These are phyloP conservation scores for Gallinago solitaria DNA, from an alignment of 2,797 vertebrate species.

Conservation along the genomic window DNA sequence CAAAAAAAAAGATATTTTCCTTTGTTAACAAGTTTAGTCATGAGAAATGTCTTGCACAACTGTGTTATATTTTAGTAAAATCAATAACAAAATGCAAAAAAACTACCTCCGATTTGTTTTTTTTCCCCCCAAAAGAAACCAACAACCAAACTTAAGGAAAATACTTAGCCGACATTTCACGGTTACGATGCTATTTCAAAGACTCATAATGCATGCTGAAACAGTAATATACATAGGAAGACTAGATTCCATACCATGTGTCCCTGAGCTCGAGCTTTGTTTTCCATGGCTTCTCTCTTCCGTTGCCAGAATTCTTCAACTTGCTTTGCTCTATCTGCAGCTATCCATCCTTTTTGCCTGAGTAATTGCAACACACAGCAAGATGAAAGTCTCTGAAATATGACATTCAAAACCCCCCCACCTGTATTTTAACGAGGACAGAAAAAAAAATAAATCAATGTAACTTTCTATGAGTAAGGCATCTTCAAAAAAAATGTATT, in stretches of 20 bases:
- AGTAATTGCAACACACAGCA: slow-evolving; percentile 53
- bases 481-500: background rate
- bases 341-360: slow-evolving; percentile 85
- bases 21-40: background rate
- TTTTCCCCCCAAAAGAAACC: background rate
- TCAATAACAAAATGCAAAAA: background rate
- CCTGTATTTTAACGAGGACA: background rate
- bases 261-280: slow-evolving; percentile 96
- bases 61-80: background rate
- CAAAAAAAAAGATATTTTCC: background rate
- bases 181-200: background rate
- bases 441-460: background rate
- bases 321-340: slow-evolving; percentile 85
- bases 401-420: background rate
- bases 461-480: background rate
- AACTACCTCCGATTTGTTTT: background rate
- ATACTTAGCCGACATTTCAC: background rate
- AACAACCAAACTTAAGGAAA: background rate
- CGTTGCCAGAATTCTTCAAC: slow-evolving; percentile 96
- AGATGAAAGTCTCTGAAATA: slow-evolving; percentile 37
- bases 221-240: background rate
- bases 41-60: background rate
- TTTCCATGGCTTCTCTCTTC: slow-evolving; percentile 93
- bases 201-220: background rate
- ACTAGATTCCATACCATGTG: slow-evolving; percentile 87